These are phyloP conservation scores for Galemys pyrenaicus DNA, from an alignment of 2,113 vertebrate genomes.

Conservation along the genomic window DNA sequence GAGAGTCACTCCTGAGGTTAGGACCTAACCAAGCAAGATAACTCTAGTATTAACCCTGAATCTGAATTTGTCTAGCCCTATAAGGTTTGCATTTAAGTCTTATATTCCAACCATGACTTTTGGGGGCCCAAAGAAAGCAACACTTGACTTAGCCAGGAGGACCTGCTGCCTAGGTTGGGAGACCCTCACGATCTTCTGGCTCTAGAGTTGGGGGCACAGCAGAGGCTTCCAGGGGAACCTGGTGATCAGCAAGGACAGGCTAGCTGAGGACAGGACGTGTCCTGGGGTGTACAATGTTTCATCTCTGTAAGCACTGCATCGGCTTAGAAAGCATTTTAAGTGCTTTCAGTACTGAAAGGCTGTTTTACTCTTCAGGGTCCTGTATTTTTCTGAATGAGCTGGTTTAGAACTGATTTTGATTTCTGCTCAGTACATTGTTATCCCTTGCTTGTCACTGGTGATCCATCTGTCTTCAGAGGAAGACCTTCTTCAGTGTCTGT, in stretches of 20 bases:
- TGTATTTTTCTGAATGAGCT: slow-evolving; percentile 58
- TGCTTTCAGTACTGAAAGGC: slow-evolving; percentile 38
- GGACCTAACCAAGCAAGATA: background rate
- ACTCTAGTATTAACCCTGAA: background rate
- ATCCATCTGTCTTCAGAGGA: slow-evolving; percentile 69
- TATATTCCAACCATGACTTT: background rate
- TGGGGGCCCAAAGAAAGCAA: background rate
- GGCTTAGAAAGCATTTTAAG: slow-evolving; percentile 45
- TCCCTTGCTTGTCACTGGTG: slow-evolving; percentile 41
- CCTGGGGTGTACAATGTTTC: background rate
- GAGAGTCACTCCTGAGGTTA: background rate
- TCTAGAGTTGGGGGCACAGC: background rate
- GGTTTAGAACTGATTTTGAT: slow-evolving; percentile 58
- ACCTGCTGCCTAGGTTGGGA: background rate
- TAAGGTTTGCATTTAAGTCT: background rate
- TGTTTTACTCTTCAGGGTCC: slow-evolving; percentile 47
- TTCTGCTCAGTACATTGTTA: slow-evolving; percentile 45
- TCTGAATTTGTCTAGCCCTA: background rate
- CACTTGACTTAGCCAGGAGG: background rate
- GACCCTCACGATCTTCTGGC: accelerated
- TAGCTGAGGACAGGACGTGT: background rate
- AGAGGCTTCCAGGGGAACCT: background rate
- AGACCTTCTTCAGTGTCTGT: background rate
- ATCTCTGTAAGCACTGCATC: background rate
- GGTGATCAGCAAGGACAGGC: background rate